Conservation (phyloP, 2,797 vertebrate genomes). For the Melopsittacus undulatus region DNA sequence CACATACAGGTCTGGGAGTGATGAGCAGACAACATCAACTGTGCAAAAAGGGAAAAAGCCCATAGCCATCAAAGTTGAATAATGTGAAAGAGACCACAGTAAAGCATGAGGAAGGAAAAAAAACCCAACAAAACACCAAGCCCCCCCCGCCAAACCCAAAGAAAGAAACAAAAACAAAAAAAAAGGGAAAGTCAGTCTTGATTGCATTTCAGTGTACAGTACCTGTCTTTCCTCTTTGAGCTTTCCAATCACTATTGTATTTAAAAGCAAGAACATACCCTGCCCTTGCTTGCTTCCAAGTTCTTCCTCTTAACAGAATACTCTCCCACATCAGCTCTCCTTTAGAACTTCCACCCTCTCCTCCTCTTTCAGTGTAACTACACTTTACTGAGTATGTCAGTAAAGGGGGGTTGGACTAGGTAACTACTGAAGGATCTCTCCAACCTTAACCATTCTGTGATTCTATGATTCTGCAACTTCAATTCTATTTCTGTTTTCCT, state of each 20-base stretch:
- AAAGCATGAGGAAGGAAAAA: background rate
- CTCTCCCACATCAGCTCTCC: background rate
- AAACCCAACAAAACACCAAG: too few species aligned
- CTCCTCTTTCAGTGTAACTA: background rate
- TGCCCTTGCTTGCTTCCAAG: background rate
- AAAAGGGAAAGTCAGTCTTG: background rate
- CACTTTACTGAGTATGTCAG: background rate
- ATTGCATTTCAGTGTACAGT: background rate
- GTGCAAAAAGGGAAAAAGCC: background rate
- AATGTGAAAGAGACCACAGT: background rate
- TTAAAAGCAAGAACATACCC: background rate
- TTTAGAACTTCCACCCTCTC: background rate
- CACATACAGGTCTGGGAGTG: conserved; percentile 90
- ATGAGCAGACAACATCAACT: conserved; percentile 88
- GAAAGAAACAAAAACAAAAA: too few species aligned
- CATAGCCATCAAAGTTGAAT: background rate
- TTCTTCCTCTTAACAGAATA: background rate
- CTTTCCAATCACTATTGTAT: background rate
- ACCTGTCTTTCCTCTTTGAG: background rate
- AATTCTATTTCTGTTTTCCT: background rate
- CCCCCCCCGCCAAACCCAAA: too few species aligned
- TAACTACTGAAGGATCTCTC: background rate
- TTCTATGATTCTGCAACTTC: background rate
- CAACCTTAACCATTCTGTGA: background rate
- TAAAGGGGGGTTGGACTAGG: background rate